A percentile compares a stretch with the other conserved stretches of the same genome.
phyloP scores from a whole-genome alignment of 2,797 vertebrate species.

The Australoheros facetus region DNA sequence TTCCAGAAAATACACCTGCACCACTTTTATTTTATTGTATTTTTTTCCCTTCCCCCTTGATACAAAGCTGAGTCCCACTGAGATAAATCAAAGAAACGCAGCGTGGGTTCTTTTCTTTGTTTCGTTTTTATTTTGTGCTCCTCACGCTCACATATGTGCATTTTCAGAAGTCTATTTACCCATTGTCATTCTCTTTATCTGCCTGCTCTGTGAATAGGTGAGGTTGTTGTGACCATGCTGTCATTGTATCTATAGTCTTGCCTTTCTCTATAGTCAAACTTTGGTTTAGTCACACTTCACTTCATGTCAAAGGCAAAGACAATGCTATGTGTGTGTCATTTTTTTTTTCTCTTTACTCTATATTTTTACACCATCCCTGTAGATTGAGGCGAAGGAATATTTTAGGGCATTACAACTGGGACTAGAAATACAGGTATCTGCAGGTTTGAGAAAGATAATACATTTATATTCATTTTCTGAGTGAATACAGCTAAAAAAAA shows the following conservation, averaged over 20 bases:
- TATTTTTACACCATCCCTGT: not conserved
- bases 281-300: too few relatives aligned
- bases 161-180: slow-evolving; percentile 41
- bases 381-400: not conserved
- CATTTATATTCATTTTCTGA: not conserved
- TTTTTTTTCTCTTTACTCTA: not conserved
- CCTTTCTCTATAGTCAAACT: slow-evolving; percentile 21
- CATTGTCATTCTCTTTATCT: slow-evolving; percentile 20
- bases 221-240: slow-evolving; percentile 26
- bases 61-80: slow-evolving; percentile 10
- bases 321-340: not conserved
- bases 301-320: slow-evolving; percentile 1
- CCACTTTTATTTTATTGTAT: not conserved
- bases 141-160: slow-evolving; percentile 12
- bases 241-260: slow-evolving; percentile 6
- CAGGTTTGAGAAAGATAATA: not conserved
- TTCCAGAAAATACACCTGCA: slow-evolving; percentile 12
- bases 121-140: slow-evolving; percentile 23
- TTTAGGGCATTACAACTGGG: not conserved
- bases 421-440: not conserved
- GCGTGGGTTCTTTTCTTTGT: slow-evolving; percentile 16
- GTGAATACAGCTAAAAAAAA: slow-evolving; percentile 4
- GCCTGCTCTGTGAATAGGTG: slow-evolving; percentile 23
- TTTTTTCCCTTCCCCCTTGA: slow-evolving; percentile 15
- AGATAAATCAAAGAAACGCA: slow-evolving; percentile 39